Base-by-base conservation (phyloP, 2,113 vertebrate genomes). In the Chaetodon trifascialis region DNA sequence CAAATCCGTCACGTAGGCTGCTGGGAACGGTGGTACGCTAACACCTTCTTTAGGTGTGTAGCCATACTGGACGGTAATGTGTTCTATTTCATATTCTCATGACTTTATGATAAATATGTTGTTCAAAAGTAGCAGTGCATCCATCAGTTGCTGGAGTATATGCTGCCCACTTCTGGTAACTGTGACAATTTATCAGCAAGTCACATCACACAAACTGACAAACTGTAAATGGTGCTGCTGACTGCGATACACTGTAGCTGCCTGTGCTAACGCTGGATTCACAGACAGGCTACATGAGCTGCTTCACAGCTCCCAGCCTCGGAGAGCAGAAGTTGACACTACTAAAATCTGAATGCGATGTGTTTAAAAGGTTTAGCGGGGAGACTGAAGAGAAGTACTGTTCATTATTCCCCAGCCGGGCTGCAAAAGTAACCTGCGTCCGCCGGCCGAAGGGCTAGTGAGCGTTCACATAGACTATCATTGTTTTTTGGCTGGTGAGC, bases 1-100 rank as follows among this genome's bases (percentile, higher is more conserved):
- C 17, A 68, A 71, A 36, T 36, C 44, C 49, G 55, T 80, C n/a
- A 71, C n/a, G 51, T 64, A 64, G 40, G 23, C 56, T 67, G 47
- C 15, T 23, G 64, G 44, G n/a, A 62, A 64, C 1, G 40, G 55
- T 12, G 38, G 51, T 38, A 19, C 73, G 64, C 38, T 47, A 66
- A 72, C 49, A 62, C 42, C 59, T 73, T 40, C 15, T 70, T 55
- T 7, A 76, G 21, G 9, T 7, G 23, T 7, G 40, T 47, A 40
- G 23, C 63, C 30, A 7, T 21, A 69, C 67, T 36, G 46, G 10
- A 62, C 30, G 11, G 30, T 56, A 21, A 40, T 36, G 5, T 34
- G 38, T 21, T 56, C 2, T 16, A 44, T 30, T 52, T 52, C 9
- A 52, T 17, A 19, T 36, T 56, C 2, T 11, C 46, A 25, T 3